phyloP scores from a whole-genome alignment of 2,113 vertebrate species.

The Rissa tridactyla region DNA sequence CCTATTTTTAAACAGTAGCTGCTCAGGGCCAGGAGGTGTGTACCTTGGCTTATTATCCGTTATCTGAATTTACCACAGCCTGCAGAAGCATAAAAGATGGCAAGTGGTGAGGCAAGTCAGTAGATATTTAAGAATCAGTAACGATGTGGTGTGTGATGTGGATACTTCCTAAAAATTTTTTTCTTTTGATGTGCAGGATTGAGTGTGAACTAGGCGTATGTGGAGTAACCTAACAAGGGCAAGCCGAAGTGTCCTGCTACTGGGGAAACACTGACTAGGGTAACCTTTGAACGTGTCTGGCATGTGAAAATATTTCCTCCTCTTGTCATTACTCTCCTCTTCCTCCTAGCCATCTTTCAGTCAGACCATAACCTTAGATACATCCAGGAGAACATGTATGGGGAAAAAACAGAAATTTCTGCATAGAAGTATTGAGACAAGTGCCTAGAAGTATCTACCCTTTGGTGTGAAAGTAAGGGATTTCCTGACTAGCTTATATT shows the following conservation, averaged over 20 bases:
- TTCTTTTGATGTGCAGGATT: neutral
- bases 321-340: neutral
- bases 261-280: neutral
- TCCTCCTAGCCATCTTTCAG: neutral
- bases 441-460: neutral
- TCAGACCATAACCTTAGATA: neutral
- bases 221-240: neutral
- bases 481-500: neutral
- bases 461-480: neutral
- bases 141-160: neutral
- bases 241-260: accelerated
- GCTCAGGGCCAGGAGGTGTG: neutral
- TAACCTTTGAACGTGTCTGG: neutral
- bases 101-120: neutral
- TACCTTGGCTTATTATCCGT: neutral
- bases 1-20: neutral
- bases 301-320: neutral
- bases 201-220: neutral
- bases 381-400: neutral
- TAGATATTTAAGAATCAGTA: neutral
- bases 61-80: neutral
- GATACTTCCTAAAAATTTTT: neutral
- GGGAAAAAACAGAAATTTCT: neutral
- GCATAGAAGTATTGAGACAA: neutral
- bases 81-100: neutral